These are phyloP conservation scores for Furcifer pardalis DNA, from an alignment of 2,797 vertebrate species.

Conservation along the genomic window DNA sequence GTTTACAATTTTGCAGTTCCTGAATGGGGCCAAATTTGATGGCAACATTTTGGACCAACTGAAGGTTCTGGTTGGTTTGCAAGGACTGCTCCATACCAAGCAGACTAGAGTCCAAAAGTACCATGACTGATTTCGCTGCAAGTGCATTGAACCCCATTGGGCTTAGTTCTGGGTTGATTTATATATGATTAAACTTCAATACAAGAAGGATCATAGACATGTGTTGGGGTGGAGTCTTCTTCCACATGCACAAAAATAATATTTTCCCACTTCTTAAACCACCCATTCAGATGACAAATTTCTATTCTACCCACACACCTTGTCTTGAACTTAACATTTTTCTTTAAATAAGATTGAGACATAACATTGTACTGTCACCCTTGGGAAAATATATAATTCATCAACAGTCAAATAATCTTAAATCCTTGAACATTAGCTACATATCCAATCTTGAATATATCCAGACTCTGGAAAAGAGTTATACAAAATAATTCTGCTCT, in stretches of 20 bases:
- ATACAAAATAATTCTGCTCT: neutral
- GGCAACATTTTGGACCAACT: neutral
- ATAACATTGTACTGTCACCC: neutral
- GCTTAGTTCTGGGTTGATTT: neutral
- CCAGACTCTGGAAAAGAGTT: neutral
- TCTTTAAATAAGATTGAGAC: neutral
- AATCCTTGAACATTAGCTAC: neutral
- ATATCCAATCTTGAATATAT: neutral
- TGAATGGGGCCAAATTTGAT: neutral
- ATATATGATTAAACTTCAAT: neutral
- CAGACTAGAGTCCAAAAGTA: neutral
- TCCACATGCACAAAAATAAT: neutral
- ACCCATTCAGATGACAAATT: neutral
- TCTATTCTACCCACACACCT: neutral
- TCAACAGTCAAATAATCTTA: neutral
- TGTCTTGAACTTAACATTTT: neutral
- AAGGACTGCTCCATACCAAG: neutral
- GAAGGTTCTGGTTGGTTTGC: neutral
- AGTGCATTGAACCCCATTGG: neutral
- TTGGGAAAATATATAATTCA: conserved; percentile 6
- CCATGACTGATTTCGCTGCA: neutral
- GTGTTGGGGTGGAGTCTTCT: neutral
- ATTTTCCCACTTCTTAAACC: neutral
- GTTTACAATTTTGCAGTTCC: neutral
- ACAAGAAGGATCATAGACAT: neutral